A percentile compares a stretch with the other conserved stretches of the same genome.
phyloP scores from a whole-genome alignment of 2,113 vertebrate genomes.

The Tupaia chinensis region DNA sequence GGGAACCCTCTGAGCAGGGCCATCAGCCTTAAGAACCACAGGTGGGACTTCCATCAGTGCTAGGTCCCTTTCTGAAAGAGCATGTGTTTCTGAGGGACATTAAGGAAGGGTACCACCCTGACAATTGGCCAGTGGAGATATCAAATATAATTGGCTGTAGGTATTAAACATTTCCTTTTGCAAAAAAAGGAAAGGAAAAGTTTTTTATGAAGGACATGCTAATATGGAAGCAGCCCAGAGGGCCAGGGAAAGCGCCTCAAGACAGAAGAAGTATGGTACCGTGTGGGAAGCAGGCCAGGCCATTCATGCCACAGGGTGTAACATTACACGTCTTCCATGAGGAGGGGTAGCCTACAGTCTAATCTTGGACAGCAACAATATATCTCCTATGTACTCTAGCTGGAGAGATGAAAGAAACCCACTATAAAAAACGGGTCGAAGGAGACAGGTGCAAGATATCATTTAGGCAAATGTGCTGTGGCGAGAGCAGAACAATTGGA shows the following conservation, averaged over 20 bases:
- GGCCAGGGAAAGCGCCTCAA: neutral
- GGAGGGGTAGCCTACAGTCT: too few species aligned
- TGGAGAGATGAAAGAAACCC: neutral
- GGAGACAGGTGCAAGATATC: neutral
- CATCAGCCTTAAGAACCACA: neutral
- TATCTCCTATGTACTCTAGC: neutral
- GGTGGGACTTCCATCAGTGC: neutral
- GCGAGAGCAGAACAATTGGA: neutral
- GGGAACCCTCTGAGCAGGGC: neutral
- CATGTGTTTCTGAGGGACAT: neutral
- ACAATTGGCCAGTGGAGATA: neutral
- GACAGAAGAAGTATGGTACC: neutral
- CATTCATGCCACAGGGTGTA: neutral
- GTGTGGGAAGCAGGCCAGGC: neutral
- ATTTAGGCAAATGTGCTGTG: neutral
- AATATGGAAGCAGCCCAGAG: neutral
- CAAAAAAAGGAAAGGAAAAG: neutral
- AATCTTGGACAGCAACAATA: neutral
- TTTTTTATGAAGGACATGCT: slow-evolving; percentile 4
- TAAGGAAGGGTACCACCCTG: neutral
- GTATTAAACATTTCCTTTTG: neutral
- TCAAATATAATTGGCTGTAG: neutral
- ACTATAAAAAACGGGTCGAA: neutral
- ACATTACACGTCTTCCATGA: neutral
- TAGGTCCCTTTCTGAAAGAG: neutral